Conservation (phyloP, 2,113 vertebrate species). For the Elephas maximus region DNA sequence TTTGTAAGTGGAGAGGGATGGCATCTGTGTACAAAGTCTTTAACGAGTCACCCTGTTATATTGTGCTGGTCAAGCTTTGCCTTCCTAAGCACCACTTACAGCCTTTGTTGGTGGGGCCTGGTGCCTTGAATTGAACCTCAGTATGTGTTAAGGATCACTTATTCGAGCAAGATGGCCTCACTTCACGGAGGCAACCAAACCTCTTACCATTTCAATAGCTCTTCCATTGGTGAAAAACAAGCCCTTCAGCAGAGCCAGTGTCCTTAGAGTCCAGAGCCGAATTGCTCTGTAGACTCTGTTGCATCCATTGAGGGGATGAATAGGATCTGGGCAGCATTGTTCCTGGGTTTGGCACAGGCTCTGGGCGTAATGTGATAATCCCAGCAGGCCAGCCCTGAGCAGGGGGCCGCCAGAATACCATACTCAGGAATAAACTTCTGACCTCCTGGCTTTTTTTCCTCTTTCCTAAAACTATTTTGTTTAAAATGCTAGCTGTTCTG, state of each 20-base stretch:
- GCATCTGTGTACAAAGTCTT: background rate
- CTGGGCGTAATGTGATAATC: slow-evolving; percentile 75
- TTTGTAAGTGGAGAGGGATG: background rate
- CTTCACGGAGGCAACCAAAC: background rate
- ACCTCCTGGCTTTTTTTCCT: slow-evolving; percentile 65
- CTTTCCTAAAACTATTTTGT: slow-evolving; percentile 54
- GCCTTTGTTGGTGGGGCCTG: background rate
- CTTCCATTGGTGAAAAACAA: background rate
- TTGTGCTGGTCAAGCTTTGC: background rate
- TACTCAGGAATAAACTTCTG: slow-evolving; percentile 81
- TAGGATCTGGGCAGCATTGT: slow-evolving; percentile 59
- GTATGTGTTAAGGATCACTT: background rate
- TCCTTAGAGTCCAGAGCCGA: background rate
- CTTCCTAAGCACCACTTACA: background rate
- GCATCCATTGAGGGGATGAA: background rate
- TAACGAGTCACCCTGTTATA: background rate
- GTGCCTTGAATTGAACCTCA: background rate
- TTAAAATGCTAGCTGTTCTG: slow-evolving; percentile 79
- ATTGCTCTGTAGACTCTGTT: background rate
- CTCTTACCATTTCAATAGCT: slow-evolving; percentile 6
- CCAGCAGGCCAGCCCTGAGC: slow-evolving; percentile 17
- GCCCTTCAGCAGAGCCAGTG: accelerated
- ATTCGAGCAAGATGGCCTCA: background rate
- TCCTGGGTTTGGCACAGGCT: slow-evolving; percentile 60
- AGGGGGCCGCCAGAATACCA: slow-evolving; percentile 48